Evolutionary conservation across 1,140 invertebrate genomes (phyloP).

Genomic region (Muscidifurax raptorellus): DNA sequence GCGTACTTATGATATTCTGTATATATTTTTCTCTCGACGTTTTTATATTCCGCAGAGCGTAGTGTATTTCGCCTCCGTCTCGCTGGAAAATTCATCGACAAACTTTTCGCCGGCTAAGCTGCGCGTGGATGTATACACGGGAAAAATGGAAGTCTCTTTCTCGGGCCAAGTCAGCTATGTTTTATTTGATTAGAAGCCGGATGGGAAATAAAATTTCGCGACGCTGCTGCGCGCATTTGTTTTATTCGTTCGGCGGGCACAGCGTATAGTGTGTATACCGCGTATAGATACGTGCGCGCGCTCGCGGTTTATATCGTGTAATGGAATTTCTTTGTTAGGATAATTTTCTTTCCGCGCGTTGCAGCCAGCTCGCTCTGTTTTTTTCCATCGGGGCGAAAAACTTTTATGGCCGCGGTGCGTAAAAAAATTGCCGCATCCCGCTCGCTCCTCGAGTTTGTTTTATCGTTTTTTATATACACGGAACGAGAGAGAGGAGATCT

Average conservation of each 20-base stretch:
- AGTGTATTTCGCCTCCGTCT: background rate
- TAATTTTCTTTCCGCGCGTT: slow-evolving; percentile 36
- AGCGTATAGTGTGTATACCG: background rate
- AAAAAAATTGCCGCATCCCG: slow-evolving; percentile 27
- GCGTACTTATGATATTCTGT: slow-evolving; percentile 22
- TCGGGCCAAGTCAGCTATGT: slow-evolving; percentile 35
- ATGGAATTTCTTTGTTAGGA: slow-evolving; percentile 45
- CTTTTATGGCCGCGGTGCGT: slow-evolving; percentile 22
- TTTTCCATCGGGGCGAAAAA: slow-evolving; percentile 22
- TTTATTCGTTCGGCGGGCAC: background rate
- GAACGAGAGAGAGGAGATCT: background rate
- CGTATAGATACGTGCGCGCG: background rate
- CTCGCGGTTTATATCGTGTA: slow-evolving; percentile 24
- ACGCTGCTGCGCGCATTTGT: background rate
- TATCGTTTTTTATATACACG: slow-evolving; percentile 26
- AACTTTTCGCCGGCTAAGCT: slow-evolving; percentile 16
- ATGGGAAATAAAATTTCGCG: slow-evolving; percentile 38
- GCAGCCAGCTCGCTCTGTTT: background rate
- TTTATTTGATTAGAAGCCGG: slow-evolving; percentile 48
- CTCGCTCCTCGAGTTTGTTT: slow-evolving; percentile 17
- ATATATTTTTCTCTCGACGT: background rate
- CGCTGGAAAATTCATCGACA: slow-evolving; percentile 39
- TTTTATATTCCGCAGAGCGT: background rate
- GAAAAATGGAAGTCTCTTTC: slow-evolving; percentile 32
- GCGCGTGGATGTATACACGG: background rate